Percentiles rank a stretch among this genome's conserved stretches.
Conservation (phyloP, 2,113 vertebrate species). For the Semnopithecus entellus region DNA sequence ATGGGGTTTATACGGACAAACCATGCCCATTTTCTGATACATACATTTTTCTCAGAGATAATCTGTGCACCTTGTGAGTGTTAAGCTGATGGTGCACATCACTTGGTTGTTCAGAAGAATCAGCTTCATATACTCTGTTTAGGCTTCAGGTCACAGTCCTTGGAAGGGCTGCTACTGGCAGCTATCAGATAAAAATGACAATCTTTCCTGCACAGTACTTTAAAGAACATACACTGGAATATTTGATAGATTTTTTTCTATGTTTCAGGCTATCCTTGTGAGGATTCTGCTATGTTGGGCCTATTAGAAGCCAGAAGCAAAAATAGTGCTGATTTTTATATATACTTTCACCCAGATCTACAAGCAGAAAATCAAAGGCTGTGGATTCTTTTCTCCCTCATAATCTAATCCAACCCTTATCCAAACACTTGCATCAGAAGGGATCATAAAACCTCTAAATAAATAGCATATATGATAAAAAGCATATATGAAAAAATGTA, state of each 20-base stretch:
- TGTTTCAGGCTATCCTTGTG: background rate
- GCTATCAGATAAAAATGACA: background rate
- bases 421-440: slow-evolving; percentile 1
- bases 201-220: background rate
- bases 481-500: background rate
- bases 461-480: background rate
- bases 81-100: background rate
- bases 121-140: background rate
- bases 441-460: background rate
- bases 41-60: background rate
- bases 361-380: background rate
- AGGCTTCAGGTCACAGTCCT: background rate
- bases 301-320: background rate
- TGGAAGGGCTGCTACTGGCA: background rate
- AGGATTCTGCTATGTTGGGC: background rate
- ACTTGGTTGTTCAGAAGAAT: background rate
- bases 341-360: background rate
- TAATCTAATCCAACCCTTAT: background rate
- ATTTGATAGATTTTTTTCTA: background rate
- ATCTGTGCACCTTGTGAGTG: background rate
- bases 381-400: background rate
- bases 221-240: background rate
- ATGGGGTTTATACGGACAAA: background rate
- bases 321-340: background rate
- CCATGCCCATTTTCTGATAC: background rate